These are phyloP conservation scores for Rhysida immarginata DNA, from an alignment of 1,140 invertebrate species.

Conservation along the genomic window DNA sequence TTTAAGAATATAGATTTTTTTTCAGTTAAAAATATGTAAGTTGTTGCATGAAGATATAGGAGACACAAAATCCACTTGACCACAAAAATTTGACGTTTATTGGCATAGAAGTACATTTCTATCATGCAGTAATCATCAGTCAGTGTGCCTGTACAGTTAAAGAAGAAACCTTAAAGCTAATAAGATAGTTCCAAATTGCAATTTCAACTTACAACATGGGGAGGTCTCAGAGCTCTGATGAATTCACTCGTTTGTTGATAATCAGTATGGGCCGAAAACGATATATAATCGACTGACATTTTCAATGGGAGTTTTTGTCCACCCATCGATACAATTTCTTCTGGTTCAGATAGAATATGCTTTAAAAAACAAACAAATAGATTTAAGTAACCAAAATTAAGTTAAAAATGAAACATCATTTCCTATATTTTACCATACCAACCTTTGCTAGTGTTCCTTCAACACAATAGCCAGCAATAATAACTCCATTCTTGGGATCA, in stretches of 20 bases:
- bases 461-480: slow-evolving; percentile 98
- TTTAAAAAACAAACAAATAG: slow-evolving; percentile 15
- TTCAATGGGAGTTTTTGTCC: slow-evolving; percentile 92
- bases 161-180: not conserved
- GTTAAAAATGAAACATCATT: not conserved
- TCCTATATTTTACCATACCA: not conserved
- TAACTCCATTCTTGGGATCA: slow-evolving; percentile 92
- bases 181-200: not conserved
- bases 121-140: no score
- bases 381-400: not conserved
- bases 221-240: slow-evolving; percentile 79
- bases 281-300: slow-evolving; percentile 98
- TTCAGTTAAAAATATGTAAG: no score
- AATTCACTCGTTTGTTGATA: slow-evolving; percentile 98
- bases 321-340: slow-evolving; percentile 87
- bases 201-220: slow-evolving; percentile 66
- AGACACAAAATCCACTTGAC: no score
- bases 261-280: slow-evolving; percentile 98
- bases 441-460: slow-evolving; percentile 93
- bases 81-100: no score
- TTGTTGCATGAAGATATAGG: no score
- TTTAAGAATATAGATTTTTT: no score
- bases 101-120: no score
- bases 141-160: no score
- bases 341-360: slow-evolving; percentile 91